Evolutionary conservation across 2,888 invertebrate genomes (phyloP), one percentile per base, ranked within the genome.

Genomic region (Gryllus longicercus): DNA sequence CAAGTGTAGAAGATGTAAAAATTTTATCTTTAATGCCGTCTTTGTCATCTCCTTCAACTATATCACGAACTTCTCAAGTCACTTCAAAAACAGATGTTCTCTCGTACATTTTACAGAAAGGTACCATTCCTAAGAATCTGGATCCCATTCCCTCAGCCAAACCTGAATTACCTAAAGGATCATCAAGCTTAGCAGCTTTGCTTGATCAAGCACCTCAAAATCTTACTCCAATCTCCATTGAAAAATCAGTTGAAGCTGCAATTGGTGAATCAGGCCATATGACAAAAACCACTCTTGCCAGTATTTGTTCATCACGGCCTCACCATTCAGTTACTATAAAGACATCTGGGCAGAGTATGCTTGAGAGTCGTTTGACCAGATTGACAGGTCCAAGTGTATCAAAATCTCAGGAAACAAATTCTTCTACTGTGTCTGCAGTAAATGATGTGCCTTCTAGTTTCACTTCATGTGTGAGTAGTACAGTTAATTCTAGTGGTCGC

Each of bases 181-280:
- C 63, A 63, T 63, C 63, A 5, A 63, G 63, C n/a, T 63, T 63
- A n/a, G 63, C 63, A 63, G 63, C 63, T 63, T 63, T 63, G n/a
- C n/a, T 63, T 18, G 63, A 63, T 63, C 63, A 63, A 63, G 63
- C 63, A 5, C 63, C 63, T 18, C 63, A 63, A 63, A 63, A 63
- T 63, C 63, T 63, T 14, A 63, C 63, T 16, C 63, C 63, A 5
- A 63, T 63, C 3, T 63, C 63, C 4, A 63, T 63, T 18, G 63
- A 63, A 63, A 63, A 63, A 63, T 63, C 63, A 14, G n/a, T 63
- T 5, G 63, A 63, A 63, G n/a, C 14, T 18, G 14, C 63, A 14
- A 63, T 63, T 18, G 63, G 63, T n/a, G 63, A 63, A n/a, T 63
- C 63, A 14, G n/a, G 14, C n/a, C 63, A 63, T 10, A 16, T 63